Base-by-base conservation (phyloP, 2,888 invertebrate species). In the Rhingia campestris region DNA sequence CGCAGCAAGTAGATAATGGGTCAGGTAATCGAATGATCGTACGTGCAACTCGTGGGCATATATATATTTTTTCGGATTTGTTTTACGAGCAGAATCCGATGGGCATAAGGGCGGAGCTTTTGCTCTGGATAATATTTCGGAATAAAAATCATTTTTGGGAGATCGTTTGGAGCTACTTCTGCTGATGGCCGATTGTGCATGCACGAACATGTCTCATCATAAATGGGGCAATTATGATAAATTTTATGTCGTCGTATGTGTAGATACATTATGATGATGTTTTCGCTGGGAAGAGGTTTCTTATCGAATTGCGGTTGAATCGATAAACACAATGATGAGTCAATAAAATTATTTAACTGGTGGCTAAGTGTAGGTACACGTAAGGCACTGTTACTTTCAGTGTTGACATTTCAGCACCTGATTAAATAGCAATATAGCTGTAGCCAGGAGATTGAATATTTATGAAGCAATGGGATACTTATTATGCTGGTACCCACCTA, bases 1-100 rank as follows among this genome's bases (percentile, higher is more conserved):
- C 61, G 59, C 51, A 75, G 70, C 80, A 74, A 75, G 84, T 61
- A 80, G 84, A 80, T 84, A 84, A 84, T 84, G 80, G 84, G 84
- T 80, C 84, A 80, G 84, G 84, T 84, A 84, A 84, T 84, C 84
- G 84, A 84, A 84, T 84, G 80, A 84, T 84, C 74, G 74, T 84
- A 84, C 84, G 84, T 84, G 84, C 70, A 84, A 80, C 80, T 84
- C 80, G 84, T 84, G 84, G 80, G 58, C 47, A 74, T 47, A 54
- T 22, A 22, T 22, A 5, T 66, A 47, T 74, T 61, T 59, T 47
- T 49, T 32, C 2, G 12, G 4, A 7, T 14, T 1, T 22, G 49
- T 14, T 59, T 51, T 30, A 10, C 3, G 39, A 35, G 12, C 35
- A 14, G 22, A 49, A n/a, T 30, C 35, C 51, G 35, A 12, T 30